A percentile compares a stretch with the other conserved stretches of the same genome.
Evolutionary conservation across 2,113 vertebrate genomes (phyloP).

Genomic region (Urocolius indicus): DNA sequence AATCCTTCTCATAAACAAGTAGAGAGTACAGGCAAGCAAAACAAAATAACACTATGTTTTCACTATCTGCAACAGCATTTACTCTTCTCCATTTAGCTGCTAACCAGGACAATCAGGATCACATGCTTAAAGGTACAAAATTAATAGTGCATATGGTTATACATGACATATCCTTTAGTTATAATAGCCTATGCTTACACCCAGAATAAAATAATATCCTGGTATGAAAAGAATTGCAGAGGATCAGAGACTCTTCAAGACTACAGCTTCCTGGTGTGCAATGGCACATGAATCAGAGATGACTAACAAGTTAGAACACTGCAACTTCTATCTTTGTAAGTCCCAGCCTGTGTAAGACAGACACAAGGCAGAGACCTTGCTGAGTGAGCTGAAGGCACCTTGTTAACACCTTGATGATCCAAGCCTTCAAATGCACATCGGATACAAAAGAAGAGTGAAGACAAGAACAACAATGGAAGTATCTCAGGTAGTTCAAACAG

Average conservation of each 20-base stretch:
- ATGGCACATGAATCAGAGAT: not conserved
- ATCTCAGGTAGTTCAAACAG: not conserved
- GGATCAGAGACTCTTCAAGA: not conserved
- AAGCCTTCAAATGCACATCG: not conserved
- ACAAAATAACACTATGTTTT: not conserved
- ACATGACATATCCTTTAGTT: not conserved
- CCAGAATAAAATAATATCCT: not conserved
- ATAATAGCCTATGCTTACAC: rapidly evolving
- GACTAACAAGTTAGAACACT: not conserved
- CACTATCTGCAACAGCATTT: not conserved
- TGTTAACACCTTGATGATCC: rapidly evolving
- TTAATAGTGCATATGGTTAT: not conserved
- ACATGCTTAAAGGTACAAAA: not conserved
- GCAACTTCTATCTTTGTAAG: not conserved
- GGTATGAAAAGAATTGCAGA: not conserved
- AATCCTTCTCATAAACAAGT: not conserved
- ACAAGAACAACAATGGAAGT: not conserved
- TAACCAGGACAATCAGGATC: not conserved
- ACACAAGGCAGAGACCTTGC: not conserved
- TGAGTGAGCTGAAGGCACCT: not conserved
- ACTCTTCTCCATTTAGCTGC: not conserved
- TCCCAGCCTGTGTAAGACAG: not conserved
- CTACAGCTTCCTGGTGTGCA: not conserved
- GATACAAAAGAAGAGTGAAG: not conserved
- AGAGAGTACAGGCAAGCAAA: not conserved